Percentiles rank a stretch among this genome's conserved stretches.
These are phyloP conservation scores for Endomychus coccineus DNA, from an alignment of 2,888 invertebrate genomes.

Conservation along the genomic window DNA sequence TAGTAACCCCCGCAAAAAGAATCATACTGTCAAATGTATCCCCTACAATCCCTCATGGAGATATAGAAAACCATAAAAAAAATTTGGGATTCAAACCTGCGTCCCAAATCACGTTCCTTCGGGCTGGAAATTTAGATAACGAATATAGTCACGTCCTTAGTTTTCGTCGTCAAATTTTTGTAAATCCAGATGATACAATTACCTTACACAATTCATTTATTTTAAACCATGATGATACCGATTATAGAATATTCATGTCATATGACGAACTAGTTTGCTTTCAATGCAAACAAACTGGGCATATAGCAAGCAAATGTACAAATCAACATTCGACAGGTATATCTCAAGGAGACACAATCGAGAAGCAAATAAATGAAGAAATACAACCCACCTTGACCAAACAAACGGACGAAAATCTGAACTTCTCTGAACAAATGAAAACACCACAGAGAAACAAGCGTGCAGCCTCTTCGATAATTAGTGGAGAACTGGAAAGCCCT, in stretches of 20 bases:
- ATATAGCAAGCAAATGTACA: constrained; percentile 3
- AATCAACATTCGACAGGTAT: too few relatives aligned
- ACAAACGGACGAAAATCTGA: too few relatives aligned
- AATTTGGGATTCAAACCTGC: constrained; percentile 4
- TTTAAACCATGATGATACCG: not conserved
- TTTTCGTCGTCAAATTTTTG: not conserved
- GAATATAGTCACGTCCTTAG: not conserved
- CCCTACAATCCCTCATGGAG: constrained; percentile 12
- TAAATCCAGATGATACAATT: not conserved
- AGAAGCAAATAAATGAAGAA: too few relatives aligned
- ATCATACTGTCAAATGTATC: constrained; percentile 12
- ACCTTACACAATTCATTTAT: too few relatives aligned
- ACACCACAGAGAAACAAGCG: too few relatives aligned
- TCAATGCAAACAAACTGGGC: too few relatives aligned
- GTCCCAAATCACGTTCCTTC: not conserved
- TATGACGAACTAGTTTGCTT: not conserved
- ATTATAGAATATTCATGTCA: not conserved
- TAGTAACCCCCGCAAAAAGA: constrained; percentile 9
- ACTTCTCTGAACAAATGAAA: too few relatives aligned
- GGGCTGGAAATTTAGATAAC: not conserved
- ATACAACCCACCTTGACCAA: too few relatives aligned
- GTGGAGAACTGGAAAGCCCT: too few relatives aligned
- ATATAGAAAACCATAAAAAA: constrained; percentile 1
- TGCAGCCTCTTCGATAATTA: too few relatives aligned
- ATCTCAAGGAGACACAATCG: too few relatives aligned